A percentile compares a stretch with the other conserved stretches of the same genome.
These are phyloP conservation scores for Drosophila kokeensis DNA, from an alignment of 2,888 invertebrate species.

Conservation along the genomic window DNA sequence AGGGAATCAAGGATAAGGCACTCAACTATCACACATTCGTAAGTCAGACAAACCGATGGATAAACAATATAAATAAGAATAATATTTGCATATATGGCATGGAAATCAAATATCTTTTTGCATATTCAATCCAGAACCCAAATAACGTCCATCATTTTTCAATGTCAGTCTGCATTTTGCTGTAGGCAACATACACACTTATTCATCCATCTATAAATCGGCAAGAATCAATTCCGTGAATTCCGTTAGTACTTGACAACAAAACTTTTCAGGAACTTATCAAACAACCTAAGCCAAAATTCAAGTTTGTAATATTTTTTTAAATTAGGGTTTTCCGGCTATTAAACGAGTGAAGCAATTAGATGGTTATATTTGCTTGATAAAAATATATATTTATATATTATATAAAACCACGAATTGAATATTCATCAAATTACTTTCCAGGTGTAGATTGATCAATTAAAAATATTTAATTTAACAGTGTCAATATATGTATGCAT, in stretches of 20 bases:
- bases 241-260: neutral
- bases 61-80: conserved; percentile 32
- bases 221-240: neutral
- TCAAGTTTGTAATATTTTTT: neutral
- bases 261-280: neutral
- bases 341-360: neutral
- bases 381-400: neutral
- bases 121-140: conserved; percentile 25
- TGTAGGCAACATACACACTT: neutral
- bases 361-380: neutral
- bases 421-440: neutral
- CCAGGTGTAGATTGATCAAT: too few relatives aligned
- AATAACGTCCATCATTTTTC: conserved; percentile 61
- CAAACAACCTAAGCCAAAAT: neutral
- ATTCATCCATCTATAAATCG: neutral
- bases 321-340: neutral
- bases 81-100: conserved; percentile 49
- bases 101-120: conserved; percentile 38
- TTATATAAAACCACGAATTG: neutral
- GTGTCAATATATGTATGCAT: neutral
- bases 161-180: conserved; percentile 60
- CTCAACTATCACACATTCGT: conserved; percentile 8
- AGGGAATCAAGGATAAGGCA: conserved; percentile 27
- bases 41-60: neutral
- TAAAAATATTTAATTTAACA: conserved; percentile 32